Evolutionary conservation across 2,888 invertebrate genomes (phyloP).

Genomic region (Caenorhabditis sp.): DNA sequence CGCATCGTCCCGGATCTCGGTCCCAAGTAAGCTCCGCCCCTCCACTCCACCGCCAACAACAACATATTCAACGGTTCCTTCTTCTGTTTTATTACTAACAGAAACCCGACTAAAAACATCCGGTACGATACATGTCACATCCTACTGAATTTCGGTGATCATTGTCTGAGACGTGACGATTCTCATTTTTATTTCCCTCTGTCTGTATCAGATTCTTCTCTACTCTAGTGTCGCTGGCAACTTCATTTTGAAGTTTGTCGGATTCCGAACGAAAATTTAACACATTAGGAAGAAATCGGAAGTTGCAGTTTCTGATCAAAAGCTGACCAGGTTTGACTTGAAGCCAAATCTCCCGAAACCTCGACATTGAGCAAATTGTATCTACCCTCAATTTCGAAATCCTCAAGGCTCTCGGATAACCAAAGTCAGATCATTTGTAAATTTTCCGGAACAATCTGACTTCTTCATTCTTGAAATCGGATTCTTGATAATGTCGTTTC

Average conservation of each 20-base stretch:
- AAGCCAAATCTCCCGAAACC: too few relatives aligned
- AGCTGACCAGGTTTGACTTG: too few relatives aligned
- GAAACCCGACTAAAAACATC: conserved; percentile 1
- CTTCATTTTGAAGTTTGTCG: too few relatives aligned
- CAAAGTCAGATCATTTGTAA: neutral
- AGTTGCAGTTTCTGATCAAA: too few relatives aligned
- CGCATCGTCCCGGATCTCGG: too few relatives aligned
- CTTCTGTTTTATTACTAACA: neutral
- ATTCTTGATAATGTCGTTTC: neutral
- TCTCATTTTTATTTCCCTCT: conserved; percentile 4
- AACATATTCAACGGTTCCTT: neutral
- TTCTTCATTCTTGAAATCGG: neutral
- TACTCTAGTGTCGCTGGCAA: too few relatives aligned
- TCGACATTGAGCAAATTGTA: too few relatives aligned
- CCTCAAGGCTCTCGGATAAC: too few relatives aligned
- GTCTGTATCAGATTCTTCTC: too few relatives aligned
- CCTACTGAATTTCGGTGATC: neutral
- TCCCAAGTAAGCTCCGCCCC: neutral
- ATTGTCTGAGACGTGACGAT: conserved; percentile 4
- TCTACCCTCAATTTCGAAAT: too few relatives aligned
- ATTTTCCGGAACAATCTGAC: neutral
- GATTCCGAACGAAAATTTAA: too few relatives aligned
- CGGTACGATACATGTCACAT: neutral
- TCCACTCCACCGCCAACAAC: neutral
- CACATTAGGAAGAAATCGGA: too few relatives aligned